A percentile compares a stretch with the other conserved stretches of the same genome.
Conservation (phyloP, 2,888 invertebrate genomes). For the Lissonota sp. region DNA sequence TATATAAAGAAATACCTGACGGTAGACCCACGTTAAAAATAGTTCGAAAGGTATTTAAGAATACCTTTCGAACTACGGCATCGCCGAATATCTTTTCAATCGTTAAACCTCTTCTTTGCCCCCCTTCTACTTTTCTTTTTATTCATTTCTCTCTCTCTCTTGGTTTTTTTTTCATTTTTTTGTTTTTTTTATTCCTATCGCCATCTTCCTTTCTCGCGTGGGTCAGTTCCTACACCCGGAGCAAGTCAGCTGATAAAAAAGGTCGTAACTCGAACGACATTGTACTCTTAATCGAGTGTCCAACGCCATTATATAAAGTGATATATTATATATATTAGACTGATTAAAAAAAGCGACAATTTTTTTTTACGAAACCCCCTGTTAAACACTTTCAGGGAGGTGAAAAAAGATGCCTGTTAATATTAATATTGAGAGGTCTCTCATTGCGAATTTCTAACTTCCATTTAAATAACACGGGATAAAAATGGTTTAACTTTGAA, state of each 20-base stretch:
- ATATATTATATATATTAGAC: too few relatives aligned
- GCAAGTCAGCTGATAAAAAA: too few relatives aligned
- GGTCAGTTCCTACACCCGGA: background rate
- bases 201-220: constrained; percentile 7
- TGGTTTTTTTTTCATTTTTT: background rate
- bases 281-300: too few relatives aligned
- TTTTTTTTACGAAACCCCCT: too few relatives aligned
- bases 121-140: background rate
- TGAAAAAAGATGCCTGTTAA: too few relatives aligned
- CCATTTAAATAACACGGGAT: too few relatives aligned
- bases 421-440: too few relatives aligned
- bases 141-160: background rate
- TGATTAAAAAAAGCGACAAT: background rate
- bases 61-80: constrained; percentile 15
- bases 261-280: too few relatives aligned
- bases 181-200: background rate
- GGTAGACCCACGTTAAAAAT: constrained; percentile 27
- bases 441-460: too few relatives aligned
- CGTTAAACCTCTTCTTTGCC: background rate
- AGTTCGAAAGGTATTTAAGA: constrained; percentile 46
- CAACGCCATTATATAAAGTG: too few relatives aligned
- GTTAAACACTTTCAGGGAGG: too few relatives aligned
- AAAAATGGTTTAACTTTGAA: too few relatives aligned
- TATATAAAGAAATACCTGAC: background rate
- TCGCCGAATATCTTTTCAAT: constrained; percentile 28